phyloP scores from a whole-genome alignment of 2,797 vertebrate species.

The Pristis pectinata region DNA sequence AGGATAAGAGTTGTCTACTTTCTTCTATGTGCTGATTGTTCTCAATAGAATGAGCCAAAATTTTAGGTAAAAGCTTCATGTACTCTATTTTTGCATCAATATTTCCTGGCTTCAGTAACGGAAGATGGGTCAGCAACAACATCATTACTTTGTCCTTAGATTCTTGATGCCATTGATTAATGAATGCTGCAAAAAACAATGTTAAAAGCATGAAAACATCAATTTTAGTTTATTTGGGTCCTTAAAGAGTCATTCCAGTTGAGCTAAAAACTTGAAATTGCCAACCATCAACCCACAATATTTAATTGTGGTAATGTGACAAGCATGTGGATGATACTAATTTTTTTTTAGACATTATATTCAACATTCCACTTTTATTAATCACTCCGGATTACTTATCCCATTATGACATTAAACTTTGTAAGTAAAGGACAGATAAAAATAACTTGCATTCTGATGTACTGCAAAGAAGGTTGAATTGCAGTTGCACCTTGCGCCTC shows the following conservation, averaged over 20 bases:
- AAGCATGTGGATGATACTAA: background rate
- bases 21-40: slow-evolving; percentile 92
- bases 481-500: background rate
- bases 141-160: slow-evolving; percentile 93
- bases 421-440: background rate
- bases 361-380: background rate
- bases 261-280: background rate
- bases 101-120: slow-evolving; percentile 91
- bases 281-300: background rate
- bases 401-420: background rate
- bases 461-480: background rate
- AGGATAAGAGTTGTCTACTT: slow-evolving; percentile 92
- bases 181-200: slow-evolving; percentile 64
- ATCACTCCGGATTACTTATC: background rate
- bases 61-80: slow-evolving; percentile 92
- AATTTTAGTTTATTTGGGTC: background rate
- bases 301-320: background rate
- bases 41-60: slow-evolving; percentile 94
- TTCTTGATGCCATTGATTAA: slow-evolving; percentile 94
- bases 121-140: slow-evolving; percentile 85
- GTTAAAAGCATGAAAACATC: background rate
- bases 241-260: background rate
- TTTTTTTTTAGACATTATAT: background rate
- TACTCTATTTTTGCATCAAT: slow-evolving; percentile 89
- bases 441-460: background rate